Percentiles rank a stretch among this genome's conserved stretches.
phyloP scores from a whole-genome alignment of 2,888 invertebrate genomes.

The Andrena bucephala region DNA sequence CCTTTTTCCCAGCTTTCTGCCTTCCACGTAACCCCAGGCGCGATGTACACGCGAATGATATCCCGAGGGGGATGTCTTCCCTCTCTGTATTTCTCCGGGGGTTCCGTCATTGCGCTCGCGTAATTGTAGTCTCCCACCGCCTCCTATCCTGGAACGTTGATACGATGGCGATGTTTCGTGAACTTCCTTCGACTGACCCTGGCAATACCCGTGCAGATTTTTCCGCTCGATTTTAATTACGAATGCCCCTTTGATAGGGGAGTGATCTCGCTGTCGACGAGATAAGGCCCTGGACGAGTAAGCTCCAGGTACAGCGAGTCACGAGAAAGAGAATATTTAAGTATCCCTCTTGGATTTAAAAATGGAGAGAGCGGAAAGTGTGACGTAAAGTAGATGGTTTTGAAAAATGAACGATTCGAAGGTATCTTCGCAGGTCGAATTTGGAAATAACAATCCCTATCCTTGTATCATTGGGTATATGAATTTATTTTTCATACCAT shows the following conservation, averaged over 20 bases:
- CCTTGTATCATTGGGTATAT: too few relatives aligned
- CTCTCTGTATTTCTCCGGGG: conserved; percentile 35
- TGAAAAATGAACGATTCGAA: neutral
- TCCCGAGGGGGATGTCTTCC: conserved; percentile 43
- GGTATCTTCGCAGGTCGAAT: too few relatives aligned
- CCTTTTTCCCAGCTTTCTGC: conserved; percentile 35
- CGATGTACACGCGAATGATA: conserved; percentile 56
- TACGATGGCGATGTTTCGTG: neutral
- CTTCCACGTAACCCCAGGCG: conserved; percentile 15
- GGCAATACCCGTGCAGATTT: neutral
- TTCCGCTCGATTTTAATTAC: neutral
- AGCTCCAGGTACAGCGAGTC: neutral
- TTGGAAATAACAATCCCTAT: too few relatives aligned
- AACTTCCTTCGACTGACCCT: neutral
- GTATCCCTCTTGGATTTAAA: neutral
- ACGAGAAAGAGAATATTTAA: neutral
- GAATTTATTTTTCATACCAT: too few relatives aligned
- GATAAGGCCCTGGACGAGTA: neutral
- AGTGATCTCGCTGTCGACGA: neutral
- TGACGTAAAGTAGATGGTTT: neutral
- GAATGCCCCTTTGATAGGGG: neutral
- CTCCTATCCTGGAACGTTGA: neutral
- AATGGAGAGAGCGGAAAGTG: neutral
- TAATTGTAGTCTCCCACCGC: conserved; percentile 27
- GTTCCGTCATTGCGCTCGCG: neutral